Evolutionary conservation across 2,113 vertebrate species (phyloP), one percentile per base, ranked within the genome.

Genomic region (Sapajus apella): DNA sequence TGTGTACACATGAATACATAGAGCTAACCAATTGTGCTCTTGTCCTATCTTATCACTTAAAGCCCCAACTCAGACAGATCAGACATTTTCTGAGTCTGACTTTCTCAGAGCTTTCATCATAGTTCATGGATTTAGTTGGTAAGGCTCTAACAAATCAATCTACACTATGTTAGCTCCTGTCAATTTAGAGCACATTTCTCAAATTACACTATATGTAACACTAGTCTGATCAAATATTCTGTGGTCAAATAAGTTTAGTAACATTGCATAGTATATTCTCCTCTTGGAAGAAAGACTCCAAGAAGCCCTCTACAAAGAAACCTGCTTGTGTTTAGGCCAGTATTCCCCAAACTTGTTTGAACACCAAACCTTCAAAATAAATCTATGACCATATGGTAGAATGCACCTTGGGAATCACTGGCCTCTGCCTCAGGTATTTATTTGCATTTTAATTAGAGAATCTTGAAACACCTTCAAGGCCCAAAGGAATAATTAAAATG

Each of bases 361-460:
- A 95, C 32, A 77, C 75, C 40, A 96, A 90, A 79, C 16, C 37
- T 70, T 61, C 16, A 20, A 73, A 56, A 70, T 45, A 82, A 82
- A 56, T 25, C 20, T 43, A 16, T 94, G 80, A 92, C 47, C n/a
- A 58, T 95, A 87, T 91, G 50, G 47, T 58, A 84, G 43, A 97
- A 90, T 70, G 56, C n/a, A 96, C 85, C 94, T 96, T 90, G 40
- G 95, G 16, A 94, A 87, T 85, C 82, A 77, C 4, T 90, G 76
- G 43, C 45, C 47, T 95, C 27, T 92, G 52, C 80, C 35, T 96
- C 37, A n/a, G 75, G 50, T 84, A 94, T 92, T 95, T 96, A 87
- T 92, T 96, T 95, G 56, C 35, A 96, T 97, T 97, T 96, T 96
- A 98, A 95, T 96, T 81, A 94, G n/a, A 82, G 27, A 93, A 92